Evolutionary conservation across 2,113 vertebrate genomes (phyloP).

Genomic region (Rostratula benghalensis): DNA sequence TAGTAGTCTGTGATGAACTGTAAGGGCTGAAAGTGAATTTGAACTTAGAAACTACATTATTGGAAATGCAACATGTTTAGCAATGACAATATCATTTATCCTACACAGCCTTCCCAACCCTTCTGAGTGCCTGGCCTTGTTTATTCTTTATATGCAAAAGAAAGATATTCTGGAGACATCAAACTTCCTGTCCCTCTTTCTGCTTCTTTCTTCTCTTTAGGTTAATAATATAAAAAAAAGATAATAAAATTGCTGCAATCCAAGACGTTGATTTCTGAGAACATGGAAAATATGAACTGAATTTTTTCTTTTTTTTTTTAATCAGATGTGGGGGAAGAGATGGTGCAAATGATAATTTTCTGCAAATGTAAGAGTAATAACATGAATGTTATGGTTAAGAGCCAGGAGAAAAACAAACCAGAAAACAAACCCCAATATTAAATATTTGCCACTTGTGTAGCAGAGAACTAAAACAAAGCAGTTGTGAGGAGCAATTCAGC

Average conservation of each 20-base stretch:
- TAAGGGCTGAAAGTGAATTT: background rate
- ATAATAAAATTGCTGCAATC: background rate
- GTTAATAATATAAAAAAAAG: background rate
- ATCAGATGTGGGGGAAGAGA: background rate
- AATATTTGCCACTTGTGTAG: background rate
- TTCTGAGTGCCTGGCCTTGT: background rate
- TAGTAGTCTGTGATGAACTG: background rate
- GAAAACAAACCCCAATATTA: background rate
- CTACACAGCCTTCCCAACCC: background rate
- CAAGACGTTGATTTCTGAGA: background rate
- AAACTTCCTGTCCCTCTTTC: background rate
- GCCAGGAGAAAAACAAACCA: background rate
- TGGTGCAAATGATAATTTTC: background rate
- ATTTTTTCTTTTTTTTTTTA: background rate
- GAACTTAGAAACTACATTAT: background rate
- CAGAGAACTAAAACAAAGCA: background rate
- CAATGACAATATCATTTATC: background rate
- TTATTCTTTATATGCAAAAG: background rate
- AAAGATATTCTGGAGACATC: background rate
- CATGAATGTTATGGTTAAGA: background rate
- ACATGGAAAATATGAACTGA: background rate
- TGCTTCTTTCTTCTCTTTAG: background rate
- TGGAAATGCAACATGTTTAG: background rate
- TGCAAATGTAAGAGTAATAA: background rate
- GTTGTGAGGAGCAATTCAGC: background rate